Base-by-base conservation (phyloP, 2,113 vertebrate genomes). In the Centrocercus urophasianus region DNA sequence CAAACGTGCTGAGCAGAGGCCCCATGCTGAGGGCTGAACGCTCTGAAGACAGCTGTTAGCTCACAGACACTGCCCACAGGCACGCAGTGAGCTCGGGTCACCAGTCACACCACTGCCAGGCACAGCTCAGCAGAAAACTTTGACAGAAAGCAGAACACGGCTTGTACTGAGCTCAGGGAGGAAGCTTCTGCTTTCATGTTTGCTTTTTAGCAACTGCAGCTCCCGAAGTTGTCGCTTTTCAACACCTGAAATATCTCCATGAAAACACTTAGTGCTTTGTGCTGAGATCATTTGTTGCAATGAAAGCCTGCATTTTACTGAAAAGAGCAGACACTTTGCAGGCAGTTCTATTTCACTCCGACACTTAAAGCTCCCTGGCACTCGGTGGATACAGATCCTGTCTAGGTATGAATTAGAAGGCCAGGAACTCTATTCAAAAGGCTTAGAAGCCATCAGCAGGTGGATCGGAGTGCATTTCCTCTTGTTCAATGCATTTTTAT, bases 251-350 rank as follows among this genome's bases (percentile, higher is more conserved):
- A 89, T 19, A 36, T 43, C 91, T 79, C 8, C 25, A 91, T 92
- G 94, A 24, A 94, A 79, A 89, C 84, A 85, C 89, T 93, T 87
- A 79, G 89, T 81, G 79, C 89, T 89, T 38, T 52, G 54, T 77
- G 88, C 90, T 34, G 90, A 67, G 88, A 86, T 90, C 50, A 54
- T 78, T 66, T 5, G 47, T 88, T 86, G 48, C 47, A 92, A 78
- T 30, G 69, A 77, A 71, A 88, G 83, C 65, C 69, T 3, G 19
- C 47, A 8, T 79, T 89, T 93, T 79, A 85, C 71, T 80, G 57
- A 89, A 61, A 54, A n/a, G 30, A 85, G 90, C 92, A 88, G 85
- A 4, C 67, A 17, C 90, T 90, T 77, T 66, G 80, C 93, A 84
- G 81, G 86, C 74, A 13, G 52, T 16, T 87, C 88, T 18, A 77